Evolutionary conservation across 2,888 invertebrate species (phyloP).

Genomic region (Euspilapteryx auroguttella): DNA sequence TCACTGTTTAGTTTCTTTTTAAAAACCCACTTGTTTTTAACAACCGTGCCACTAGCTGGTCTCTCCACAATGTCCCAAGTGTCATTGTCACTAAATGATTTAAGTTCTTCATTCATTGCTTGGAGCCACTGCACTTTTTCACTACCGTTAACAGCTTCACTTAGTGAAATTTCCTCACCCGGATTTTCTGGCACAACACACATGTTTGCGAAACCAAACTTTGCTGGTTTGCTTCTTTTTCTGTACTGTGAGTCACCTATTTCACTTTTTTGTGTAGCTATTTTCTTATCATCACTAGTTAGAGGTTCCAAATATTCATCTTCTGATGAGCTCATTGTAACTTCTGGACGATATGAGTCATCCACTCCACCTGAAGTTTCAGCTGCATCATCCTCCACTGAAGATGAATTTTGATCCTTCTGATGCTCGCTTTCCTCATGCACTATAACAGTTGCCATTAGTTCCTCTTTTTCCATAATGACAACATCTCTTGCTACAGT

Average conservation of each 20-base stretch:
- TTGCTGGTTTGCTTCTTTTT: conserved; percentile 3
- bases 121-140: conserved; percentile 9
- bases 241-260: not conserved
- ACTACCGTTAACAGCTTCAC: conserved; percentile 8
- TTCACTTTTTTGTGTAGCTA: not conserved
- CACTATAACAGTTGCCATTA: not conserved
- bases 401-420: not conserved
- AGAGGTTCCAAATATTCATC: not conserved
- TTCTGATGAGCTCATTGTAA: not conserved
- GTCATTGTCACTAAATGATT: conserved; percentile 8
- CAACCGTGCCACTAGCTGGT: not conserved
- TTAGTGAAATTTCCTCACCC: conserved; percentile 2
- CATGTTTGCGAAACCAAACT: conserved; percentile 5
- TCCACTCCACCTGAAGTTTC: not conserved
- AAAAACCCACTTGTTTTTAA: conserved; percentile 3
- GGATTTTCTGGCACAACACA: conserved; percentile 4
- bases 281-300: not conserved
- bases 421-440: not conserved
- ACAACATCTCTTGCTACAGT: conserved; percentile 1
- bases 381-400: not conserved
- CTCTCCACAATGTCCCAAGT: conserved; percentile 7
- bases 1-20: not conserved
- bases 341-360: not conserved
- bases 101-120: conserved; percentile 8
- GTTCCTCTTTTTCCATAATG: not conserved